Base-by-base conservation (phyloP, 1,140 invertebrate genomes). In the Calycopis cecrops region DNA sequence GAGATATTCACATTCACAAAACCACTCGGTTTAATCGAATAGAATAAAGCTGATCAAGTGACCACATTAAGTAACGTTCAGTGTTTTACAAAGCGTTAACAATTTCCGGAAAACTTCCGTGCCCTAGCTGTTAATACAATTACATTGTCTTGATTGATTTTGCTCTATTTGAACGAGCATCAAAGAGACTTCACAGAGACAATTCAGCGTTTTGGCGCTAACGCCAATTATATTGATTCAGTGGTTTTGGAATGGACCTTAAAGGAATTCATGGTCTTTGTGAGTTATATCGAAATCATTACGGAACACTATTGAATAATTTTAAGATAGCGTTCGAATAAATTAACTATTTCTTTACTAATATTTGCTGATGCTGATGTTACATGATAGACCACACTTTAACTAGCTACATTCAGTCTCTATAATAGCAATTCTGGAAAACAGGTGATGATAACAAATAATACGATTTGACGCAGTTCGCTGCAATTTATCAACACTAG, bases 161-260 rank as follows among this genome's bases (percentile, higher is more conserved):
- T 28, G 21, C 40, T 9, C 14, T 42, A 42, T 7, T 42, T 42
- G 40, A 16, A 9, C 14, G 40, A 12, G 16, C 40, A 42, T 42
- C 40, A 42, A 42, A 16, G 40, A 42, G 37, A 38, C 11, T 6
- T 38, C 37, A 28, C 21, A 38, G 37, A 38, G 37, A 12, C 12
- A 38, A 38, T 12, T 12, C 12, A 38, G 12, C 37, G 10, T 38
- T 38, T 42, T 42, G 40, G 6, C 14, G 14, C 40, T 16, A 16
- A 12, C 16, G 40, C 40, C 40, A 42, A 42, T 42, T 42, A 42
- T 42, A 8, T 16, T 14, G 40, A 42, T 16, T 42, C 40, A 42
- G 11, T 42, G 40, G 40, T 12, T 42, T 9, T 16, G 40, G 16
- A 42, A 42, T 12, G 40, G 40, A 16, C 40, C 14, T 42, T 16